Base-by-base conservation (phyloP, 92 coral and sea anemone genomes). In the Bergia sp. region DNA sequence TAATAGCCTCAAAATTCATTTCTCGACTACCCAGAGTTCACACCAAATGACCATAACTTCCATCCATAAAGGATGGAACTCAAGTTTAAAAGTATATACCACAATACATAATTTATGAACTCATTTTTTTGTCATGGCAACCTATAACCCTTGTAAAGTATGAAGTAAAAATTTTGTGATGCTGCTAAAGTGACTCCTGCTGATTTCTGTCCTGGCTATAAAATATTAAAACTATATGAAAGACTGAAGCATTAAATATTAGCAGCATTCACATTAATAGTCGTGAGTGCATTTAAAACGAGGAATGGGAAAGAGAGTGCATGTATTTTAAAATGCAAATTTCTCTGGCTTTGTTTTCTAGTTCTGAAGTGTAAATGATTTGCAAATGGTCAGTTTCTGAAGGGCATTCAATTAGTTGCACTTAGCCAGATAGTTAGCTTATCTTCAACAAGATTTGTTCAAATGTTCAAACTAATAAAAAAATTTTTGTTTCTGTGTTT, bases 91-190 rank as follows among this genome's bases (percentile, higher is more conserved):
- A 69, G 77, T 45, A 45, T 69, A 69, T 53, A 82, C 37, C 66
- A 21, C 87, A 71, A 83, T 84, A 36, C 87, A 84, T 84, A 84
- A 84, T 84, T 84, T 84, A 84, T 84, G 58, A 82, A 71, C 66
- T 44, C 37, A 7, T 43, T 18, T 37, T 42, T 79, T 84, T 84
- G 78, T 69, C 87, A 84, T 84, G 87, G 87, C 67, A 84, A 84
- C 87, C 87, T 45, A 65, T 21, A 69, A 44, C 65, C 29, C 87
- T 84, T 84, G 87, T 5, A 84, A 69, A 71, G 65, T 84, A 84
- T 84, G 87, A 84, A 71, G 75, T 41, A 67, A 84, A 83, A 45
- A 84, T 23, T 47, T 15, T 82, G 53, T 44, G 39, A n/a, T 75
- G 39, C 55, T 21, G 8, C 16, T 29, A 29, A 53, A 67, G 44